Percentiles rank a stretch among this genome's conserved stretches.
phyloP scores from a whole-genome alignment of 2,113 vertebrate genomes.

The Clarias batrachus region DNA sequence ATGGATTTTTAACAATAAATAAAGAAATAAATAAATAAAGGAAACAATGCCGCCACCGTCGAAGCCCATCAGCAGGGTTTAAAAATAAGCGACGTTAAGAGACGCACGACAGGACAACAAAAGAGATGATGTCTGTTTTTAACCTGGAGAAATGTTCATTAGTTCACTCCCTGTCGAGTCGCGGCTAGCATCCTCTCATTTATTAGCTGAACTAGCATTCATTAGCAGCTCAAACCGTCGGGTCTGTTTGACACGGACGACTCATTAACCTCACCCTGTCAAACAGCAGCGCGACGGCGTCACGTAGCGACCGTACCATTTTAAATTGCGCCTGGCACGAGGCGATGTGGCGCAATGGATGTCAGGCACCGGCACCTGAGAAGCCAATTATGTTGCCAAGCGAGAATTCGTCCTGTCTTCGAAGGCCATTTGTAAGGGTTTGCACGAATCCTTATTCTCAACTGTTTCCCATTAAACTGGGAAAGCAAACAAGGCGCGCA shows the following conservation, averaged over 20 bases:
- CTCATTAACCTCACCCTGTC: conserved; percentile 47
- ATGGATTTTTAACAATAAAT: background rate
- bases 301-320: conserved; percentile 20
- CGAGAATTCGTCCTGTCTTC: conserved; percentile 1
- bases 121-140: conserved; percentile 10
- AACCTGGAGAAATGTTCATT: conserved; percentile 29
- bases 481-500: background rate
- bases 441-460: background rate
- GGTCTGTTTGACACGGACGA: conserved; percentile 24
- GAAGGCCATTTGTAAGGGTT: conserved; percentile 13
- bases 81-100: background rate
- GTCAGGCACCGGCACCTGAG: background rate
- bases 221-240: conserved; percentile 46
- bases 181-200: conserved; percentile 26
- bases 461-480: conserved; percentile 5
- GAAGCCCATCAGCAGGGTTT: background rate
- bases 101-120: background rate
- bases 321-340: conserved; percentile 31
- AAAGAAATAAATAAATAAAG: background rate
- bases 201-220: conserved; percentile 42
- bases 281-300: conserved; percentile 33
- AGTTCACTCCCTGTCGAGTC: conserved; percentile 1
- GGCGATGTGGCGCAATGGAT: background rate
- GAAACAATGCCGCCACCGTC: background rate
- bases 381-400: conserved; percentile 40